phyloP scores from a whole-genome alignment of 2,888 invertebrate species.

The Scaptodrosophila latifasciaeformis region DNA sequence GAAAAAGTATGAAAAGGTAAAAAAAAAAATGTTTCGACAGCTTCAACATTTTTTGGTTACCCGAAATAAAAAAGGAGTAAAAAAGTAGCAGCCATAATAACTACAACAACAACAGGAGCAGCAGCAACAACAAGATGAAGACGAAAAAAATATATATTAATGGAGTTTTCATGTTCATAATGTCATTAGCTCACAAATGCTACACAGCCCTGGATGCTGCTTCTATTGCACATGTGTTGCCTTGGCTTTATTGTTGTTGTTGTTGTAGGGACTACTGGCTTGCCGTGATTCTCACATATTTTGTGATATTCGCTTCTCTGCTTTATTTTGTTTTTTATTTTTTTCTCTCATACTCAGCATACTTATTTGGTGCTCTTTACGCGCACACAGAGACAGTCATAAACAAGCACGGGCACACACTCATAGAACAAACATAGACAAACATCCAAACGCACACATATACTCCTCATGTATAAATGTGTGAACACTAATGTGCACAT shows the following conservation, averaged over 20 bases:
- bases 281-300: constrained; percentile 63
- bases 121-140: constrained; percentile 17
- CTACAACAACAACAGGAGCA: constrained; percentile 14
- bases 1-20: too few relatives aligned
- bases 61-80: constrained; percentile 14
- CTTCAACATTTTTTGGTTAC: too few relatives aligned
- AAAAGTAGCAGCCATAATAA: neutral
- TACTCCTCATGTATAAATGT: constrained; percentile 59
- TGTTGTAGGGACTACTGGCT: too few relatives aligned
- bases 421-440: constrained; percentile 29
- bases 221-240: constrained; percentile 49
- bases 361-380: constrained; percentile 35
- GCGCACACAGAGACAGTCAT: constrained; percentile 54
- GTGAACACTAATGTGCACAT: constrained; percentile 69
- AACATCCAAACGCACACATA: constrained; percentile 24
- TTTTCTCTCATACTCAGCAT: constrained; percentile 13
- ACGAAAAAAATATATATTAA: constrained; percentile 64
- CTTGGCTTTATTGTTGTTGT: neutral
- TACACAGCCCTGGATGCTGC: constrained; percentile 37
- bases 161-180: constrained; percentile 72
- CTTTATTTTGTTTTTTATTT: constrained; percentile 18
- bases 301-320: constrained; percentile 48
- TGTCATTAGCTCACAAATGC: constrained; percentile 71
- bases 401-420: constrained; percentile 51
- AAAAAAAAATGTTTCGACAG: too few relatives aligned